Base-by-base conservation (phyloP, 2,888 invertebrate species). In the Pantelozetes paolii region DNA sequence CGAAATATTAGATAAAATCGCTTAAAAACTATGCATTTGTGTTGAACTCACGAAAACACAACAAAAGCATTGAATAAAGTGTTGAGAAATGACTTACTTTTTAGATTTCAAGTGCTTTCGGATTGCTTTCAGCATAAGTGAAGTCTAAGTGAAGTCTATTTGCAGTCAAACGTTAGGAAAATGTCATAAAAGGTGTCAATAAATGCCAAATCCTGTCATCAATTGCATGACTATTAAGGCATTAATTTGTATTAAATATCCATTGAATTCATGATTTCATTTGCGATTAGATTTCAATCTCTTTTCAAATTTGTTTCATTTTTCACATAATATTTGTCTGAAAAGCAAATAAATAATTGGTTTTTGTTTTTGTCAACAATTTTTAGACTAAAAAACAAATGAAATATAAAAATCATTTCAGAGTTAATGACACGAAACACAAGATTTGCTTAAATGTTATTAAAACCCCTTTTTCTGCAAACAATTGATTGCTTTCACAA, bases 71-170 rank as follows among this genome's bases (percentile, higher is more conserved):
- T 26, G 28, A 8, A 57, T 23, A 11, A 5, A 57, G 28, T 28
- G 23, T 15, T 13, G 11, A 28, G 3, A 48, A 40, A 67, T 40
- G 1, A 67, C 67, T 67, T 67, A 67, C 67, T 67, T 67, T 42
- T 67, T 36, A 67, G 67, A 67, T 18, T 67, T 67, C 23, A 67
- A 67, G 23, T 67, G 67, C 20, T 67, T 67, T 30, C 67, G 67
- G 36, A 67, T 18, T 40, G 67, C 67, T 67, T 67, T 67, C 18
- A 67, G 67, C 67, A 67, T 67, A 67, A 40, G 67, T 67, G 36
- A 40, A 62, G 62, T 30, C 36, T 32, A n/a, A 11, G 15, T 67
- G 30, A n/a, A n/a, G 36, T 67, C 20, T 67, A 40, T 18, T 36
- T 30, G 20, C 13, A 36, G 2, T 36, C 40, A 18, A 32, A 32